phyloP scores from a whole-genome alignment of 2,888 invertebrate genomes.

The Sinodicranocentrus sp. region DNA sequence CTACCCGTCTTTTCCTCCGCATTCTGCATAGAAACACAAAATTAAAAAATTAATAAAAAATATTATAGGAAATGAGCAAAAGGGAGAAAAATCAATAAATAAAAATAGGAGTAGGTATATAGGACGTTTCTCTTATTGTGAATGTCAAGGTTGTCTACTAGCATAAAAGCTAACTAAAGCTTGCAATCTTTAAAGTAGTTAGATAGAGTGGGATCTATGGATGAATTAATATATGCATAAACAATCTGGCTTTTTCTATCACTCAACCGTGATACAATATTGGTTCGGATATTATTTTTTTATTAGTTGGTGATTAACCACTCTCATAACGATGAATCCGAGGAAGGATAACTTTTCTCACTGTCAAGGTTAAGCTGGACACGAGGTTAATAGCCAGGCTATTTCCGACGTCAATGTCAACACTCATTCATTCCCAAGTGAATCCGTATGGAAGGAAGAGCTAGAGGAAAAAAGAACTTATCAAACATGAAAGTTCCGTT shows the following conservation, averaged over 20 bases:
- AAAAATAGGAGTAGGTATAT: background rate
- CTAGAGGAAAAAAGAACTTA: constrained; percentile 38
- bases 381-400: constrained; percentile 67
- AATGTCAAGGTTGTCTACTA: constrained; percentile 14
- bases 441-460: constrained; percentile 17
- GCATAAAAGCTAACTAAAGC: too few relatives aligned
- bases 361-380: constrained; percentile 70
- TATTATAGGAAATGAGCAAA: too few relatives aligned
- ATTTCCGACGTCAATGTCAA: constrained; percentile 69
- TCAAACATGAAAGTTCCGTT: constrained; percentile 65
- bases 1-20: too few relatives aligned
- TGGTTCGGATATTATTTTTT: background rate
- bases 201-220: too few relatives aligned
- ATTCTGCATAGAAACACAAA: too few relatives aligned
- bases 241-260: too few relatives aligned
- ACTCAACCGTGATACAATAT: background rate
- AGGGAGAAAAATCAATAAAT: too few relatives aligned
- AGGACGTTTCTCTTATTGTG: background rate
- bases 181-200: too few relatives aligned
- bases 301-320: constrained; percentile 9
- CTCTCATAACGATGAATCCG: constrained; percentile 7
- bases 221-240: too few relatives aligned
- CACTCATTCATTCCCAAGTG: constrained; percentile 60
- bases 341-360: constrained; percentile 53
- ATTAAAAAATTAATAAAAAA: too few relatives aligned